Conservation (phyloP, 2,113 vertebrate species). For the Epinephelus moara region DNA sequence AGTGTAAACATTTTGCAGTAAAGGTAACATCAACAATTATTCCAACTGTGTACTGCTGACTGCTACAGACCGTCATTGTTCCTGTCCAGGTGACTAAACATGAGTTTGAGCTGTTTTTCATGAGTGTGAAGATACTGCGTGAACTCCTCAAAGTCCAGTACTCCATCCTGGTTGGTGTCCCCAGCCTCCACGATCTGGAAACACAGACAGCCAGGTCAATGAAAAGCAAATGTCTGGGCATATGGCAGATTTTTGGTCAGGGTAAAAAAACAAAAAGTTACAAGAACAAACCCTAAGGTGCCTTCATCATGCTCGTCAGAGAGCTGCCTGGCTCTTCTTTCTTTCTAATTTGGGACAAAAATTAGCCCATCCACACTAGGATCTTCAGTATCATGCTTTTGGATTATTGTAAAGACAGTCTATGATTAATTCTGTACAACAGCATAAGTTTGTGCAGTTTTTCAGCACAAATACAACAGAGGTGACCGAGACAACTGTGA, state of each 20-base stretch:
- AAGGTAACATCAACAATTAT: neutral
- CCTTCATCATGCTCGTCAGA: neutral
- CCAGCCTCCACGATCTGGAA: slow-evolving; percentile 84
- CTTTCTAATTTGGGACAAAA: neutral
- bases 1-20: neutral
- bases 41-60: neutral
- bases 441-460: neutral
- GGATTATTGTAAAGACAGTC: neutral
- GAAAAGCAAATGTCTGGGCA: neutral
- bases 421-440: neutral
- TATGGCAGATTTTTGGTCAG: neutral
- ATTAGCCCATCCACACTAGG: neutral
- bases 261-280: neutral
- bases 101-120: slow-evolving; percentile 88
- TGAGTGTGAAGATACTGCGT: slow-evolving; percentile 85
- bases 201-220: slow-evolving; percentile 16
- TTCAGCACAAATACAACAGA: slow-evolving; percentile 22
- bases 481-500: slow-evolving; percentile 7
- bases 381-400: neutral
- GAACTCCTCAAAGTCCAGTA: slow-evolving; percentile 91
- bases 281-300: neutral
- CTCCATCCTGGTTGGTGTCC: slow-evolving; percentile 84
- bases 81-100: slow-evolving; percentile 90
- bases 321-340: neutral
- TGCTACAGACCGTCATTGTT: slow-evolving; percentile 89